phyloP scores from a whole-genome alignment of 2,113 vertebrate genomes.

The Struthidea cinerea region DNA sequence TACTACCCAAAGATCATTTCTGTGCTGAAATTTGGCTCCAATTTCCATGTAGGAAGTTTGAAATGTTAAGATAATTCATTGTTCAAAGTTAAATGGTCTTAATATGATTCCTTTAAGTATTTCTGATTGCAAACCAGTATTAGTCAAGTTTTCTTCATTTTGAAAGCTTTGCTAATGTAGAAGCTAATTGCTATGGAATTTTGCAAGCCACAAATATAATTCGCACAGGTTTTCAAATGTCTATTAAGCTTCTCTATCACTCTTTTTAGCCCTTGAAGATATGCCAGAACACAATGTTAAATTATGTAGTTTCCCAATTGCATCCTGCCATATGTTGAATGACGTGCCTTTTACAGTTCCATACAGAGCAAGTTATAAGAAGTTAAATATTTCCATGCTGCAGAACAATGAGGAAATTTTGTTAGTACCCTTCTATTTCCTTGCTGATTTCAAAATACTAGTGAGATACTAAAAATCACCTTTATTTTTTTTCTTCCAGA shows the following conservation, averaged over 20 bases:
- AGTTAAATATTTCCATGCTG: background rate
- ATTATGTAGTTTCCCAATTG: background rate
- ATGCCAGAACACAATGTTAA: background rate
- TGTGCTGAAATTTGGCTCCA: background rate
- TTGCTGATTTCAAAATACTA: background rate
- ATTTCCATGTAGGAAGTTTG: background rate
- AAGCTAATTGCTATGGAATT: background rate
- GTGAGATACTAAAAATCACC: background rate
- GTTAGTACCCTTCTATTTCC: background rate
- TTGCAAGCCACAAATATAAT: conserved; percentile 6
- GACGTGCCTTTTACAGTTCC: background rate
- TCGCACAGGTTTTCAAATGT: background rate
- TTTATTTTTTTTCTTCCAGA: background rate
- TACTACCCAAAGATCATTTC: background rate
- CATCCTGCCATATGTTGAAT: background rate
- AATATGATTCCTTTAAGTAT: background rate
- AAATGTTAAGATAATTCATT: background rate
- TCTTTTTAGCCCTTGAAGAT: conserved; percentile 1
- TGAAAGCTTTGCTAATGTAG: background rate
- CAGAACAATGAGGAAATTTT: background rate
- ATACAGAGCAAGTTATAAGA: background rate
- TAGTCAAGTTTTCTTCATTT: background rate
- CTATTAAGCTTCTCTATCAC: background rate
- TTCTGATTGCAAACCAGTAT: background rate
- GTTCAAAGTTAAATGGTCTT: background rate